Percentiles rank a stretch among this genome's conserved stretches.
These are phyloP conservation scores for Mesocentrotus franciscanus DNA, from an alignment of 53 echinoderm and acorn worm species.

Conservation along the genomic window DNA sequence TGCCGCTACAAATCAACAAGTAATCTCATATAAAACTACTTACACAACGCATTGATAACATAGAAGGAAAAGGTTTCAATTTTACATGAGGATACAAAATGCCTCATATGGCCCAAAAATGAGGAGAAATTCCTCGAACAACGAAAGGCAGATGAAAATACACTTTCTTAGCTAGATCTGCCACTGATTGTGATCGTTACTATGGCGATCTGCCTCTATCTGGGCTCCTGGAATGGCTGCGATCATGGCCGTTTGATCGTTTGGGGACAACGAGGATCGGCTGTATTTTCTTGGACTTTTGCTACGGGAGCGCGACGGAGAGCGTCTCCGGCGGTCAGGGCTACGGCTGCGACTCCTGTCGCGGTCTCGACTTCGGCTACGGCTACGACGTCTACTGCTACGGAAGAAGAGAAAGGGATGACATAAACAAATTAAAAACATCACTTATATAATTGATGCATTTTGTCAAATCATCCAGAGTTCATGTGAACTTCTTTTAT, in stretches of 20 bases:
- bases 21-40: background rate
- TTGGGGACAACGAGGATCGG: background rate
- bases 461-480: too few relatives aligned
- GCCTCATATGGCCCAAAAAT: background rate
- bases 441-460: too few relatives aligned
- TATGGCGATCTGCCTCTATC: background rate
- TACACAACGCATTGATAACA: background rate
- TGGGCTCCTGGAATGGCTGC: conserved; percentile 2
- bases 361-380: conserved; percentile 63
- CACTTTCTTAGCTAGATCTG: background rate
- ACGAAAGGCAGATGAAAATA: conserved; percentile 3
- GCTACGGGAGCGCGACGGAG: background rate
- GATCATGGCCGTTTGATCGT: background rate
- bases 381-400: conserved; percentile 67
- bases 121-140: background rate
- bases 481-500: too few relatives aligned
- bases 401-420: background rate
- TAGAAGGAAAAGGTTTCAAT: background rate
- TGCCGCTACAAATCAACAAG: background rate
- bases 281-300: conserved; percentile 8
- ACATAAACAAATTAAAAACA: background rate
- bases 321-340: conserved; percentile 43
- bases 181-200: background rate
- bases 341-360: conserved; percentile 51
- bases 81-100: background rate